Evolutionary conservation across 2,113 vertebrate genomes (phyloP), one percentile per base, ranked within the genome.

Genomic region (Capreolus pygargus): DNA sequence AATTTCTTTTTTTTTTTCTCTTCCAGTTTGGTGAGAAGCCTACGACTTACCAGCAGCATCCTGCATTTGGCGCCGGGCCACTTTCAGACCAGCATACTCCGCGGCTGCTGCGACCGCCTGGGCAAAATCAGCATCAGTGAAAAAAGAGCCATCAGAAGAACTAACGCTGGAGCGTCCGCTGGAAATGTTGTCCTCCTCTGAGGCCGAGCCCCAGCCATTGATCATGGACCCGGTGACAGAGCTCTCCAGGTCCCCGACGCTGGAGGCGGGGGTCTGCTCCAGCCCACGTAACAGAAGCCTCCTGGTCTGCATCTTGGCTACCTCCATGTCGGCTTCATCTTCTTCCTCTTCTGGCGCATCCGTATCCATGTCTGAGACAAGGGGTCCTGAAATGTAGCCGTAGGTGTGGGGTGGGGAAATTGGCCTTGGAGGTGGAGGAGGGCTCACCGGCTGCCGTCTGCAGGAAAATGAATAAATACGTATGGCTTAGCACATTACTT

Each of bases 171-270:
- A 99, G 60, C 99, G 99, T 39, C 99, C 99, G 0, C 99, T 99
- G 36, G 99, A 99, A 97, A 99, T 99, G 98, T 99, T 99, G 98
- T 99, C 99, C 97, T 99, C 99, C 94, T 99, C 99, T 0, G 99
- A 99, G 60, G 99, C 99, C 0, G 99, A 99, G 74, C 99, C 99
- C 99, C 99, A 99, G 96, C 99, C 99, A 17, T 99, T 99, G 98
- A 99, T 99, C 99, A 99, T 99, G 97, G 99, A 99, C n/a, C 99
- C 99, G 0, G 99, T 99, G 86, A 99, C 99, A 0, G 99, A 99
- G 98, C 99, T 99, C 98, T 99, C 99, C 94, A 99, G 98, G 98
- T 99, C 99, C 7, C 99, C 99, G 4, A 99, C 99, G 45, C 99
- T 99, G 96, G 99, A 99, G 12, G 99, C 99, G 0, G 99, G 99